Evolutionary conservation across 2,888 invertebrate species (phyloP).

Genomic region (Yponomeuta evonymella): DNA sequence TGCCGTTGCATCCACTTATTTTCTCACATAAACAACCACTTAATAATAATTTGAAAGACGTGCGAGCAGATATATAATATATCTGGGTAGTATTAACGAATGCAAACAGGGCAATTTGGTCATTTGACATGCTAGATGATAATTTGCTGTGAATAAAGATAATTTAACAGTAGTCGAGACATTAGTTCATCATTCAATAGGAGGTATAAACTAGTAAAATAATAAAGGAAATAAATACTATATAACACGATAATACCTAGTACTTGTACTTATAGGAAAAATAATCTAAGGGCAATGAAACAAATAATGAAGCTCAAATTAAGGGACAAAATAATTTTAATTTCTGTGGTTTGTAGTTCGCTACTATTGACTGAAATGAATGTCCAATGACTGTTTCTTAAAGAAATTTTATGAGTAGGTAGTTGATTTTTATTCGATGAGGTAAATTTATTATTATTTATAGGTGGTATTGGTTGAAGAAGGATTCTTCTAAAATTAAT

Average conservation of each 20-base stretch:
- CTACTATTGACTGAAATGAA: neutral
- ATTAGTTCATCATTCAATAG: neutral
- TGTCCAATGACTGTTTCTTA: constrained; percentile 4
- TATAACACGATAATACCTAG: neutral
- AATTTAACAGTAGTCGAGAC: neutral
- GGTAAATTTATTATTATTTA: constrained; percentile 4
- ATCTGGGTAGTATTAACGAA: constrained; percentile 3
- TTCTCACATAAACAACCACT: constrained; percentile 34
- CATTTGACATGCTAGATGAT: constrained; percentile 7
- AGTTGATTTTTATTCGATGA: neutral
- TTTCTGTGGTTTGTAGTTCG: neutral
- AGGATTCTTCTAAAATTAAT: neutral
- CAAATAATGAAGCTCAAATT: neutral
- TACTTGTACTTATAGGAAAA: neutral
- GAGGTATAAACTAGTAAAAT: neutral
- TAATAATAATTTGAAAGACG: constrained; percentile 19
- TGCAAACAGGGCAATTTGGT: neutral
- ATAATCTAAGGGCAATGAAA: neutral
- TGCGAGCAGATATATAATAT: neutral
- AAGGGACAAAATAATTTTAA: neutral
- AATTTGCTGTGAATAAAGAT: neutral
- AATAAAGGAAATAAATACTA: neutral
- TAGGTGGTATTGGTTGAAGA: neutral
- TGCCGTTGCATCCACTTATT: constrained; percentile 55
- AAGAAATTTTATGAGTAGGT: neutral